Base-by-base conservation (phyloP, 2,888 invertebrate species). In the Diogma glabrata region DNA sequence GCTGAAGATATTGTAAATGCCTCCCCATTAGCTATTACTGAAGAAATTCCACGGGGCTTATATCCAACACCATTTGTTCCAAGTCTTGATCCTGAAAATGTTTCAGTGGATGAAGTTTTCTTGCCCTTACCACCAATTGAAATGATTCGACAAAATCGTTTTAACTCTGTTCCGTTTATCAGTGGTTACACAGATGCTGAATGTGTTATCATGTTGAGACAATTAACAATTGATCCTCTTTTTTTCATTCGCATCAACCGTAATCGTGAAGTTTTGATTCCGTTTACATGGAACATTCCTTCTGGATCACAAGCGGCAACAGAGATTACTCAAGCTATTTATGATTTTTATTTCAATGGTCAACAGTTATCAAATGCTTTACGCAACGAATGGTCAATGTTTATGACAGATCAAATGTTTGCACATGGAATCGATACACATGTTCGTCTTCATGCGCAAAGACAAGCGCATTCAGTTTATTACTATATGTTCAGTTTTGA, bases 161-260 rank as follows among this genome's bases (percentile, higher is more conserved):
- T 56, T 14, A 36, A 52, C n/a, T 50, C 46, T 16, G 51, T 58
- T 20, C 58, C 58, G 20, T 52, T 47, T 16, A 58, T 58, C 22
- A 56, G 53, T 4, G 57, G 58, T 2, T 49, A 51, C 22, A 51
- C 36, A 20, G 36, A 36, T 26, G 51, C 51, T 33, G 56, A 56
- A 51, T 50, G 54, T 26, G 45, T 55, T 4, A 46, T 55, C 10
- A 50, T 50, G 50, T 28, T 53, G 10, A 45, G 40, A 16, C 53
- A 55, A 24, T 8, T 47, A 10, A 17, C 50, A 9, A 10, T 53
- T 7, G 45, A 51, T 47, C 16, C 38, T 9, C 45, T 20, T 14
- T 46, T 50, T 2, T 45, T 53, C 24, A 33, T 17, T n/a, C 45
- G 45, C 38, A 48, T 53, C 28, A 47, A 47, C 19, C 20, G 14